phyloP scores from a whole-genome alignment of 2,888 invertebrate species.

The Dryobota labecula region DNA sequence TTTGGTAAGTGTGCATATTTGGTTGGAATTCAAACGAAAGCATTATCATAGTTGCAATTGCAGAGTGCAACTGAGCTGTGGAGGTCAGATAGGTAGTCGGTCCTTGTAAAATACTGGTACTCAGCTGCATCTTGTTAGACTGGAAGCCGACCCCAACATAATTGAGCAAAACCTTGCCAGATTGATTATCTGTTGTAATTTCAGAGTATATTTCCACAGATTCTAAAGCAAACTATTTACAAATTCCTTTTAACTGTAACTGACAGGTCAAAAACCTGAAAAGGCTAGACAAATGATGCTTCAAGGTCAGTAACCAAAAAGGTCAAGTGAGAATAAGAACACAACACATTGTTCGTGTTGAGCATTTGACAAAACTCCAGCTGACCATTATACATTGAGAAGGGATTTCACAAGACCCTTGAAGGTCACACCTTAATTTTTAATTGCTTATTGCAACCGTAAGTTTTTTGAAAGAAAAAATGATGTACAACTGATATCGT shows the following conservation, averaged over 20 bases:
- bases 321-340: not conserved
- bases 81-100: too few species aligned
- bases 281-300: too few species aligned
- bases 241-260: not conserved
- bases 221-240: not conserved
- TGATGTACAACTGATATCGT: not conserved
- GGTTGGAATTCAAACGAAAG: not conserved
- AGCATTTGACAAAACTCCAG: not conserved
- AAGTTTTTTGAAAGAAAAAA: constrained; percentile 28
- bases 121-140: too few species aligned
- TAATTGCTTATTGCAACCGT: constrained; percentile 18
- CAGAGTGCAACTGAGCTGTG: too few species aligned
- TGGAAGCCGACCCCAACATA: too few species aligned
- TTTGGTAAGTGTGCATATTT: not conserved
- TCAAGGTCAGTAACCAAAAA: not conserved
- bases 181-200: too few species aligned
- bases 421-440: constrained; percentile 11
- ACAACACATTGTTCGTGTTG: not conserved
- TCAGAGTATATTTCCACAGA: not conserved
- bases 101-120: too few species aligned
- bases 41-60: not conserved
- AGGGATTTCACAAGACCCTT: constrained; percentile 34
- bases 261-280: not conserved
- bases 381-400: not conserved
- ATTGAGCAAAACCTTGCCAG: too few species aligned